Evolutionary conservation across 2,888 invertebrate genomes (phyloP).

Genomic region (Willowsia nigromaculata): DNA sequence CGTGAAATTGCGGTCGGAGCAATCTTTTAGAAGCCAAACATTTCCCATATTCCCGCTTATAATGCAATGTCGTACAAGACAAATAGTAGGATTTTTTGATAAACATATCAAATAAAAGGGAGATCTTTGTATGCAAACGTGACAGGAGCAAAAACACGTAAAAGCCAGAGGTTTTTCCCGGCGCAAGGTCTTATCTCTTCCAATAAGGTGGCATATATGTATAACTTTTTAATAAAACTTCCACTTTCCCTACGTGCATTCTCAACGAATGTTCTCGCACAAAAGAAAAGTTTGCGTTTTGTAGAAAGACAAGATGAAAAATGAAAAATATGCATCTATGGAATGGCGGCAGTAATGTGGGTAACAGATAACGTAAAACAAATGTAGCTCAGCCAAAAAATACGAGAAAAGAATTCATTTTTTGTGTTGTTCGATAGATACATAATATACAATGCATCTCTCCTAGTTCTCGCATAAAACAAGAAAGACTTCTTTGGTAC

Average conservation of each 20-base stretch:
- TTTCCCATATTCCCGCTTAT: not conserved
- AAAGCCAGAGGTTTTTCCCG: not conserved
- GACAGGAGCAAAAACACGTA: not conserved
- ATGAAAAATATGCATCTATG: constrained; percentile 40
- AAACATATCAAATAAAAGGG: constrained; percentile 26
- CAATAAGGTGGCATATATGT: not conserved
- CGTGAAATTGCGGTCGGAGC: not conserved
- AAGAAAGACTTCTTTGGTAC: not conserved
- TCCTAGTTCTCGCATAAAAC: not conserved
- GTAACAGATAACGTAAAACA: constrained; percentile 16
- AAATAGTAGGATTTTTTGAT: not conserved
- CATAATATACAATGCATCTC: not conserved
- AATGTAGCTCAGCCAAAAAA: not conserved
- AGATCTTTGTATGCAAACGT: not conserved
- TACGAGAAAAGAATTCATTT: not conserved
- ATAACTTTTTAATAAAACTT: constrained; percentile 31
- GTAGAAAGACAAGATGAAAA: constrained; percentile 30
- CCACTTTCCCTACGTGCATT: not conserved
- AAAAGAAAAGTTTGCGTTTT: not conserved
- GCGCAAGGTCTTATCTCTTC: not conserved
- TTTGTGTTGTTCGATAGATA: not conserved
- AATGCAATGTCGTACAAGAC: not conserved
- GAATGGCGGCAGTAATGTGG: not conserved
- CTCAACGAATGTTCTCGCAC: not conserved
- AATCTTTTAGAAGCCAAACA: not conserved